A percentile compares a stretch with the other conserved stretches of the same genome.
These are phyloP conservation scores for Benitochromis conjunctus DNA, from an alignment of 2,113 vertebrate genomes.

Conservation along the genomic window DNA sequence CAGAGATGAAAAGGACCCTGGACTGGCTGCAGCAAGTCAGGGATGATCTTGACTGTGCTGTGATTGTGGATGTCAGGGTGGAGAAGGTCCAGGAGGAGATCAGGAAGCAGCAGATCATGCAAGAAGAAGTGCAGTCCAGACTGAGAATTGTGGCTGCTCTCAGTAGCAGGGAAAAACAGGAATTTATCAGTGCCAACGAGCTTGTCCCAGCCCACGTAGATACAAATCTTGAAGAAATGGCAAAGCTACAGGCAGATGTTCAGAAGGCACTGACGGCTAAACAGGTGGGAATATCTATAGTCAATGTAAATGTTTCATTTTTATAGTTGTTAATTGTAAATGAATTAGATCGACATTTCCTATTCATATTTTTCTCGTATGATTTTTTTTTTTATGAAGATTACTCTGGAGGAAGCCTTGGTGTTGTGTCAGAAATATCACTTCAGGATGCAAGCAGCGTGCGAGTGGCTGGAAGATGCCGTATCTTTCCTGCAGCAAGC, in stretches of 20 bases:
- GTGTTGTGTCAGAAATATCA: conserved; percentile 86
- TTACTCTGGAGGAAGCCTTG: conserved; percentile 82
- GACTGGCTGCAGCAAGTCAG: conserved; percentile 87
- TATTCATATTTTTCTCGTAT: not conserved
- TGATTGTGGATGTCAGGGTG: conserved; percentile 83
- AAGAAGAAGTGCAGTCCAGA: conserved; percentile 92
- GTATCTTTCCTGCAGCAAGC: conserved; percentile 85
- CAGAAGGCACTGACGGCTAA: conserved; percentile 80
- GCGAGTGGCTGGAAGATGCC: conserved; percentile 92
- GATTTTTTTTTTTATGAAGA: conserved; percentile 71
- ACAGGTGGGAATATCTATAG: conserved; percentile 75
- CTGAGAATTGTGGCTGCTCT: conserved; percentile 90
- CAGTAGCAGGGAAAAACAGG: conserved; percentile 85
- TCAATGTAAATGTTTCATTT: not conserved
- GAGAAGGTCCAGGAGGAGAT: conserved; percentile 94
- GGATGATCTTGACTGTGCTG: conserved; percentile 77
- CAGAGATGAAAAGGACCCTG: conserved; percentile 85
- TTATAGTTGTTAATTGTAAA: not conserved
- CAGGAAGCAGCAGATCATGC: conserved; percentile 90
- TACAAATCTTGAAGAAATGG: conserved; percentile 81
- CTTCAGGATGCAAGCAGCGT: conserved; percentile 83
- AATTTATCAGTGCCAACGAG: conserved; percentile 85
- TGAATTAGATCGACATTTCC: fast-evolving
- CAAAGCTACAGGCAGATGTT: conserved; percentile 82
- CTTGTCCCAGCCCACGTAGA: conserved; percentile 83